Evolutionary conservation across 2,888 invertebrate genomes (phyloP), one percentile per base, ranked within the genome.

Genomic region (Rotaria sp.): DNA sequence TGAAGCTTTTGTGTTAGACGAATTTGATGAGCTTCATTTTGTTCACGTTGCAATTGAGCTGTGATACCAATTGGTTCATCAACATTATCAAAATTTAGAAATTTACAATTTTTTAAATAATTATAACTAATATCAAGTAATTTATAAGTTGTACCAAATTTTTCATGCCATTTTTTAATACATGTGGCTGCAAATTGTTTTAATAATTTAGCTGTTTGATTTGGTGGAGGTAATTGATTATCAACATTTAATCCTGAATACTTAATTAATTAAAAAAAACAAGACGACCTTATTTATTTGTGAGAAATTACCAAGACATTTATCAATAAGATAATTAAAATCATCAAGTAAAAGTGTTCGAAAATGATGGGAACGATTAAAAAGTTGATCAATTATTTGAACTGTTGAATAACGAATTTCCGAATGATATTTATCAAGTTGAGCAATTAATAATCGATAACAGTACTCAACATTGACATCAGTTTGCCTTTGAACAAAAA

Each of bases 391-490:
- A 85, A 92, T 91, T 67, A 93, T 90, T 88, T 92, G 92, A 88
- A 93, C 92, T 18, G 92, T 90, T 88, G 92, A 92, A 57, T 90
- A 90, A 24, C 93, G 90, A 84, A 93, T 91, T 90, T 93, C 93
- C 26, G 92, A 90, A 90, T 93, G 93, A 7, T 92, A 90, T 88
- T 92, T 91, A 85, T 91, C 90, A 57, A 93, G 89, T 87, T 92
- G 91, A 38, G 90, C 89, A 89, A 91, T 90, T 75, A 93, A 87
- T 67, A 92, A 88, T 74, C 91, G 90, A 88, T 91, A 92, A 10
- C 91, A 67, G 8, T 67, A 67, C 21, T 67, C 67, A 67, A 67
- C 35, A 21, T 67, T 67, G 18, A 67, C 35, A 35, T 67, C 67
- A 15, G 35, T 38, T 67, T 67, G 67, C 21, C 67, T 55, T 26